Conservation (phyloP, 2,113 vertebrate species). For the Nerophis ophidion region DNA sequence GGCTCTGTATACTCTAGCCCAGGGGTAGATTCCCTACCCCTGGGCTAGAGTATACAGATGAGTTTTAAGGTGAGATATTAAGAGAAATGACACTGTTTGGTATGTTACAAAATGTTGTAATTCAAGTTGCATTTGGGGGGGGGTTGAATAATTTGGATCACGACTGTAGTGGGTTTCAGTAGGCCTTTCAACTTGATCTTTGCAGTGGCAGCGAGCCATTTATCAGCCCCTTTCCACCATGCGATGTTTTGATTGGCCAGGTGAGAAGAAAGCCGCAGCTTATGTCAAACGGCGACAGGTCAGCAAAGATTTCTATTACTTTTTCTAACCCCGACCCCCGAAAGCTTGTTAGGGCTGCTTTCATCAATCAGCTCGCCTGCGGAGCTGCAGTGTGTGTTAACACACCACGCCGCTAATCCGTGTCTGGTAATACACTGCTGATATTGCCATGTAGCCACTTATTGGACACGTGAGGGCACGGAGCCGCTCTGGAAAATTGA, state of each 20-base stretch:
- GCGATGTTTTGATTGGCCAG: constrained; percentile 11
- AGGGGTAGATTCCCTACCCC: too few species aligned
- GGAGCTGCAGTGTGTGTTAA: not conserved
- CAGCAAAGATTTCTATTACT: constrained; percentile 22
- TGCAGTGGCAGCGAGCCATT: not conserved
- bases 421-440: constrained; percentile 16
- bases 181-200: too few species aligned
- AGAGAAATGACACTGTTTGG: too few species aligned
- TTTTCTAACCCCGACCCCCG: not conserved
- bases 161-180: too few species aligned
- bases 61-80: too few species aligned
- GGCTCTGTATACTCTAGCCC: too few species aligned
- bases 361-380: constrained; percentile 17
- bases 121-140: too few species aligned
- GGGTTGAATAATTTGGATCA: too few species aligned
- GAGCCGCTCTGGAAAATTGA: constrained; percentile 11
- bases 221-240: not conserved
- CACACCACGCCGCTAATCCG: constrained; percentile 15
- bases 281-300: constrained; percentile 14
- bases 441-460: constrained; percentile 19
- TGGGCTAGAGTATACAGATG: too few species aligned
- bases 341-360: constrained; percentile 33
- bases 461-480: constrained; percentile 2
- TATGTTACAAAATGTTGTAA: too few species aligned
- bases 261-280: constrained; percentile 14